Conservation (phyloP, 2,113 vertebrate genomes). For the Chionomys nivalis region DNA sequence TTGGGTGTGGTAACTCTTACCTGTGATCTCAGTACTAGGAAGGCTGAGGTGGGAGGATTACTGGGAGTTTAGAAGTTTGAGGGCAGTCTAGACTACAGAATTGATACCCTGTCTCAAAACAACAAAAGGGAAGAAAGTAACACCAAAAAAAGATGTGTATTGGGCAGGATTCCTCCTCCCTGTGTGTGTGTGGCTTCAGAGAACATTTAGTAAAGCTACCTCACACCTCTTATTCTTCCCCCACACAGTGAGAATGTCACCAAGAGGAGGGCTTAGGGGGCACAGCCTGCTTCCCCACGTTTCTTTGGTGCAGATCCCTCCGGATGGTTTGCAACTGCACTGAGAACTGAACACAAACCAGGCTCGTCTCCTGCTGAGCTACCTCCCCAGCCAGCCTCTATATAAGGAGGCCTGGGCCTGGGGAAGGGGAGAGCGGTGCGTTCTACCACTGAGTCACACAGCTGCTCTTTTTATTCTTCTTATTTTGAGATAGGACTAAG, state of each 20-base stretch:
- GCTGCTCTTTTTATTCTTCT: neutral
- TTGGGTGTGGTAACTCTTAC: neutral
- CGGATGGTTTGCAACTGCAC: neutral
- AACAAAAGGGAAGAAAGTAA: neutral
- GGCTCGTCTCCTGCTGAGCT: neutral
- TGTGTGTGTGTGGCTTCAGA: neutral
- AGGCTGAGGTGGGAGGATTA: neutral
- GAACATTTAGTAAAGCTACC: neutral
- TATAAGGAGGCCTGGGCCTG: accelerated
- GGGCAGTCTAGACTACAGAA: neutral
- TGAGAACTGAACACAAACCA: neutral
- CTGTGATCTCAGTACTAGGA: neutral
- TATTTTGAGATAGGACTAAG: neutral
- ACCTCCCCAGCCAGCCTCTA: neutral
- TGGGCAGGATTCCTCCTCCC: no score
- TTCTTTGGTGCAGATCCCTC: neutral
- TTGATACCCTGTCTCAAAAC: neutral
- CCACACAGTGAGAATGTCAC: neutral
- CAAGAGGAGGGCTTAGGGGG: neutral
- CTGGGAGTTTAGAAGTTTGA: neutral
- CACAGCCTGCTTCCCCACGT: neutral
- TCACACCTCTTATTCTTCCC: accelerated
- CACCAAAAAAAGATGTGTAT: neutral
- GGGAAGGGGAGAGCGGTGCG: neutral
- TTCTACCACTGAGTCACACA: neutral